Base-by-base conservation (phyloP, 2,797 vertebrate species). In the Taenioides sp. region DNA sequence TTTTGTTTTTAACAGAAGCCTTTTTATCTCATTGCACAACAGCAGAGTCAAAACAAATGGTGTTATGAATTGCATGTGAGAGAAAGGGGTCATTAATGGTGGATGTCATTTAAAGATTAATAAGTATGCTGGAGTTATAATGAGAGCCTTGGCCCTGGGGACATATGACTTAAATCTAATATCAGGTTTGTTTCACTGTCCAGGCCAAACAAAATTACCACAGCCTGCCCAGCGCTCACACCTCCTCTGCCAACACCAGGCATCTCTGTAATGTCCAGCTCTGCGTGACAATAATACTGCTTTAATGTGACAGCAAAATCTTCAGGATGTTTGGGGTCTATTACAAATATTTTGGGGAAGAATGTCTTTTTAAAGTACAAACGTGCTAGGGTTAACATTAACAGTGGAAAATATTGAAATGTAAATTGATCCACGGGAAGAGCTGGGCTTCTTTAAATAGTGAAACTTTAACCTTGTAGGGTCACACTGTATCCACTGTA, bases 271-370 rank as follows among this genome's bases (percentile, higher is more conserved):
- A 59, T 2, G 69, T 62, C 61, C 25, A 7, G 69, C 55, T 54
- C 31, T 64, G 61, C 67, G 55, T 79, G 75, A 79, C 47, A 67
- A 77, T 73, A 80, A 84, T 79, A 75, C 69, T 83, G 70, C 84
- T 87, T 75, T 85, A 85, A 86, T 84, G 77, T 86, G 81, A 84
- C 76, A 89, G 84, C 81, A 84, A 79, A 82, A 75, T 81, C 12
- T 75, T 74, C 52, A 0, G 49, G 66, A 80, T 77, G 79, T 77
- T 76, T 75, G 31, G 50, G 61, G 27, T 37, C 50, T 72, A 25
- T 74, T 55, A 31, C 14, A 7, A 23, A n/a, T 47, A 60, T 62
- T 57, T 18, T 5, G 7, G 23, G 61, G 60, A 16, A 47, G 59
- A 66, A 68, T 47, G 50, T 27, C 14, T 1, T 40, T 62, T 37